These are phyloP conservation scores for Ophion costatus DNA, from an alignment of 2,888 invertebrate species.

Conservation along the genomic window DNA sequence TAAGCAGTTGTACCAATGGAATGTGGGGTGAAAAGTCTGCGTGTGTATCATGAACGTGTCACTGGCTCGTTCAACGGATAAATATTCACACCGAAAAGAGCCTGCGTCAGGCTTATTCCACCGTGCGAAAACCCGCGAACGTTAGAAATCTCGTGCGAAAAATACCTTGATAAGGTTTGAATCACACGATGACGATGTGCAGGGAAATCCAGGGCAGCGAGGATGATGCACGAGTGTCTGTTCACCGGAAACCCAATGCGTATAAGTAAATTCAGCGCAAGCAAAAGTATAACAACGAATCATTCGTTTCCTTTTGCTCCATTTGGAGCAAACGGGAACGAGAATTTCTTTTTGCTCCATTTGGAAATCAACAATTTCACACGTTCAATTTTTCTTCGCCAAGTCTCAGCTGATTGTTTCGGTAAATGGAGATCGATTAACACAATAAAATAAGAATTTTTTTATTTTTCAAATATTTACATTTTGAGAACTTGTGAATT, in stretches of 20 bases:
- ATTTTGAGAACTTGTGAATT: too few species aligned
- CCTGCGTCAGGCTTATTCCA: background rate
- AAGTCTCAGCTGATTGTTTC: too few species aligned
- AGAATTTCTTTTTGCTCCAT: conserved; percentile 5
- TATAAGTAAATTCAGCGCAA: background rate
- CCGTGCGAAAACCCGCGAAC: conserved; percentile 1
- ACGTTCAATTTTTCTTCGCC: too few species aligned
- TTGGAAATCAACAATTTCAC: conserved; percentile 4
- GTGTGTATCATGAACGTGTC: conserved; percentile 25
- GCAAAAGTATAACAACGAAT: background rate
- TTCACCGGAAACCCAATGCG: conserved; percentile 17
- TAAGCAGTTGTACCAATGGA: conserved; percentile 55
- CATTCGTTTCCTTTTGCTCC: background rate
- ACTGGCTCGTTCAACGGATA: conserved; percentile 29
- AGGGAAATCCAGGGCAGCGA: conserved; percentile 24
- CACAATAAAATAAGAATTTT: too few species aligned
- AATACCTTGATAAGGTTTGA: conserved; percentile 58
- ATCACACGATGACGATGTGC: conserved; percentile 33
- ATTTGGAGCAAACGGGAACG: too few species aligned
- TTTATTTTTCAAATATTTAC: too few species aligned
- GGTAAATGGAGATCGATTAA: too few species aligned
- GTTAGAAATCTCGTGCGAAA: conserved; percentile 67
- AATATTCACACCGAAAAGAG: background rate
- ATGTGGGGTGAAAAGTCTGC: conserved; percentile 51
- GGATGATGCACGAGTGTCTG: background rate